Base-by-base conservation (phyloP, 1,140 invertebrate species). In the Sycobia sp. region DNA sequence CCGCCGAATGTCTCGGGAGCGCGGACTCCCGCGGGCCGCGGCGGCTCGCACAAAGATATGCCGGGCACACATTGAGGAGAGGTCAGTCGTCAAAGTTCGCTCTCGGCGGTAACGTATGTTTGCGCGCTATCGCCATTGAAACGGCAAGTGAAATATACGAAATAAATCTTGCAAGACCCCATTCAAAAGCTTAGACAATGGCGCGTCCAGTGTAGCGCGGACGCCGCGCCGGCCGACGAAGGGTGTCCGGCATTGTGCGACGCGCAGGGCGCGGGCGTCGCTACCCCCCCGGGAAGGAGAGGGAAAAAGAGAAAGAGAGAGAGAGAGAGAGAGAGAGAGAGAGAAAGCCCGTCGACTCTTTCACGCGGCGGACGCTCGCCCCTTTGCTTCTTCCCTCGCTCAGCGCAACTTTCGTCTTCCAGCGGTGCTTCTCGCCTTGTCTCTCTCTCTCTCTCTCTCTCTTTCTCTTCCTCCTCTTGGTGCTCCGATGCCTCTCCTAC, bases 151-250 rank as follows among this genome's bases (percentile, higher is more conserved):
- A 82, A 82, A 80, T 81, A 80, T 79, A 81, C 79, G 80, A 82
- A 82, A 82, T 82, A 81, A 82, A 82, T 82, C 79, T 82, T 82
- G 78, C 80, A 81, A 80, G 77, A 79, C 71, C 74, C 78, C 71
- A 80, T 81, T 81, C 77, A n/a, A n/a, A n/a, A 81, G 57, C 62
- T 66, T 74, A 76, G 79, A 81, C 80, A 82, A 82, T 81, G 73
- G 72, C 65, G 71, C 72, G 79, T 79, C 79, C 78, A 80, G 76
- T 79, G 70, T 46, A 71, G 76, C 32, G 2, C 20, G 34, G 10
- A 53, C 32, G 27, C 75, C 74, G 73, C 63, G 72, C 67, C 72
- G n/a, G n/a, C n/a, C n/a, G n/a, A n/a, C 69, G 73, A 73, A 73
- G 76, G 75, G 73, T 3, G 38, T 4, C 5, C 14, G 72, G 74